These are phyloP conservation scores for Neoaliturus tenellus DNA, from an alignment of 2,888 invertebrate genomes.

Conservation along the genomic window DNA sequence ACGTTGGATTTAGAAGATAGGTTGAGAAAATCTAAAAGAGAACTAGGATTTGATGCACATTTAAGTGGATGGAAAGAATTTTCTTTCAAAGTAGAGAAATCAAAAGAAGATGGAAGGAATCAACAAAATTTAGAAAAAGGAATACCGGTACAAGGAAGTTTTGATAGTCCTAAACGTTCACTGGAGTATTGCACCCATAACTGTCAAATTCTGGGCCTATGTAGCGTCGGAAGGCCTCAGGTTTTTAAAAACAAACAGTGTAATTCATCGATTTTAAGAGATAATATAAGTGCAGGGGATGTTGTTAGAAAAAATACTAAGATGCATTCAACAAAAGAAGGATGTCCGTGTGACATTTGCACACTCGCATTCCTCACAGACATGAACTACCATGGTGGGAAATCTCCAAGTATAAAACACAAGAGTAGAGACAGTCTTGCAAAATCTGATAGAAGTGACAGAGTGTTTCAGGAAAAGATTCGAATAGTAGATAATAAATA, in stretches of 20 bases:
- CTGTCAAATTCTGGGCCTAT: not conserved
- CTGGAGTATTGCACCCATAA: not conserved
- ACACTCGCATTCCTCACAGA: slow-evolving; percentile 6
- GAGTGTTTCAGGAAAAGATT: not conserved
- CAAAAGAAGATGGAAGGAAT: not conserved
- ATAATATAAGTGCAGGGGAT: not conserved
- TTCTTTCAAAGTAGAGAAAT: not conserved
- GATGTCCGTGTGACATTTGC: not conserved
- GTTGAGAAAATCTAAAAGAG: not conserved
- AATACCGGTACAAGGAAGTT: not conserved
- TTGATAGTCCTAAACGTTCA: not conserved
- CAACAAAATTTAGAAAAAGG: not conserved
- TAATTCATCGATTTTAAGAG: not conserved
- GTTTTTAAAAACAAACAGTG: not conserved
- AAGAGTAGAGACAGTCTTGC: not conserved
- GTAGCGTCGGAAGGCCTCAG: not conserved
- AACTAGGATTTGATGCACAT: not conserved
- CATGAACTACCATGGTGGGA: slow-evolving; percentile 4
- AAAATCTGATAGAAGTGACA: not conserved
- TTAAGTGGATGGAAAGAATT: slow-evolving; percentile 11
- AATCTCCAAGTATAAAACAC: not conserved
- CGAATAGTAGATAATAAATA: not conserved
- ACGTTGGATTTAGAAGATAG: slow-evolving; percentile 14
- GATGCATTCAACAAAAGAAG: not conserved
- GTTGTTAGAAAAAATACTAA: not conserved